Evolutionary conservation across 2,797 vertebrate species (phyloP).

Genomic region (Melanotaenia parkinsoni): DNA sequence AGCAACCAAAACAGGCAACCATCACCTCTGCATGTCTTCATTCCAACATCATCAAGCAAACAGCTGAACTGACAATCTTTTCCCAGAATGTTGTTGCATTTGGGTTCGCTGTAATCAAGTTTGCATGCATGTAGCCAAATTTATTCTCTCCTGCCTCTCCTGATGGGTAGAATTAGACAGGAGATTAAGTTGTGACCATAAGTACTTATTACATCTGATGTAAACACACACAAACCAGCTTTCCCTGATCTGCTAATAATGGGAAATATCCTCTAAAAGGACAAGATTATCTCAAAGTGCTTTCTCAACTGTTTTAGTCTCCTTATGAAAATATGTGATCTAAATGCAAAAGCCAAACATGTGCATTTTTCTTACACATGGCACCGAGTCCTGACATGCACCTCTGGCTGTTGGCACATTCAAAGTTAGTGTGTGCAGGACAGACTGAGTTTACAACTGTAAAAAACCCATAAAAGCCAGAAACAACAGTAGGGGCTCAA

Average conservation of each 20-base stretch:
- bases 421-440: neutral
- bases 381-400: neutral
- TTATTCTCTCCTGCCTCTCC: conserved; percentile 24
- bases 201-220: conserved; percentile 44
- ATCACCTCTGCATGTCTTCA: neutral
- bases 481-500: conserved; percentile 7
- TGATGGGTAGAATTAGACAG: conserved; percentile 46
- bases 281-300: neutral
- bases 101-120: neutral
- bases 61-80: neutral
- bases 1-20: neutral
- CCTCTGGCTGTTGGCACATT: neutral
- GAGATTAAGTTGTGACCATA: conserved; percentile 60
- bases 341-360: neutral
- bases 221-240: conserved; percentile 49
- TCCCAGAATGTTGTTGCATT: neutral
- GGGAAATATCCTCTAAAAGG: conserved; percentile 28
- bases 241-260: conserved; percentile 37
- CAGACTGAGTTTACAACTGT: neutral
- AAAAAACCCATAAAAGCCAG: conserved; percentile 15
- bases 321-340: neutral
- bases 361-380: neutral
- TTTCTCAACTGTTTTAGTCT: neutral
- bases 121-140: conserved; percentile 7
- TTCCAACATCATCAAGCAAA: neutral